Base-by-base conservation (phyloP, 2,888 invertebrate species). In the Dichetophora obliterata region DNA sequence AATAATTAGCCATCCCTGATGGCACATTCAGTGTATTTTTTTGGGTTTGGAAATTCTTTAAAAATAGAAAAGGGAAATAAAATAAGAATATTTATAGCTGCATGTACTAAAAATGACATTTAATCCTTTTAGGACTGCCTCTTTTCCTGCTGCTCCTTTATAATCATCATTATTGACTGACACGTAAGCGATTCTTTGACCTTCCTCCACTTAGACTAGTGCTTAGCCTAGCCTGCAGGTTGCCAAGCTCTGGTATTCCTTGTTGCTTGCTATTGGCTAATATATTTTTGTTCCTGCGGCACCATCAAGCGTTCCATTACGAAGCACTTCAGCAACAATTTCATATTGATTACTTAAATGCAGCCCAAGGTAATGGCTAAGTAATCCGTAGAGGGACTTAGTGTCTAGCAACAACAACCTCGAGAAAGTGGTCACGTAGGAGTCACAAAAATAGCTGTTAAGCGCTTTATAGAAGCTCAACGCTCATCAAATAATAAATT, bases 21-120 rank as follows among this genome's bases (percentile, higher is more conserved):
- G 70, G 70, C 70, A 52, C 31, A 70, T 70, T 70, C 70, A 70
- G 52, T 70, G 27, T 54, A 31, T 54, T 37, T 19, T 4, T 54
- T 19, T 54, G 2, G 9, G n/a, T n/a, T n/a, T n/a, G 54, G 19
- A 54, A 54, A 54, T 9, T 19, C 2, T 1, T 22, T 0, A 22
- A 54, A 54, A 19, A 14, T 14, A 54, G 1, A 19, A 54, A 9
- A 54, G 1, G 52, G 3, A 19, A 54, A 54, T 54, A 43, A 43
- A 37, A 37, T 37, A 37, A 37, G 8, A 37, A 37, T 43, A 43
- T 43, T 43, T 43, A 43, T 11, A 3, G 43, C 14, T 43, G 43
- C 43, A 11, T 11, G 43, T 2, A 43, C 11, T 43, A 11, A 14
- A 43, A 11, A 11, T 43, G 11, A 14, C 11, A 43, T 43, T 43